These are phyloP conservation scores for Haliclona indistincta DNA, from an alignment of 37 sponge, comb jelly and placozoan species.

Conservation along the genomic window DNA sequence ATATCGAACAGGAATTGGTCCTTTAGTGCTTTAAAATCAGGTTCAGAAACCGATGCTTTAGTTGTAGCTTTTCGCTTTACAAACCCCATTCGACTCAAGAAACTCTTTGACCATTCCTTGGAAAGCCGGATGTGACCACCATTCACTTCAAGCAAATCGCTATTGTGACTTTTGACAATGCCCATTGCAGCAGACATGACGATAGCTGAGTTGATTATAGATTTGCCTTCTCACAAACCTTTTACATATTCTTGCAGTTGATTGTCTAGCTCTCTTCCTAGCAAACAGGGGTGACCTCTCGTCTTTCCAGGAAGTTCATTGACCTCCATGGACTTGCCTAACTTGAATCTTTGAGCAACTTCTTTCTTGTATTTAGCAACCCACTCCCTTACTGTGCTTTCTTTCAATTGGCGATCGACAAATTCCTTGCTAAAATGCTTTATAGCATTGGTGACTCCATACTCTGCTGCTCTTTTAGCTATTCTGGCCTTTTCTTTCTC, in stretches of 20 bases:
- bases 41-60: neutral
- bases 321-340: neutral
- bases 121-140: slow-evolving; percentile 6
- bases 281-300: slow-evolving; percentile 23
- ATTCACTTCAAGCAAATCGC: slow-evolving; percentile 30
- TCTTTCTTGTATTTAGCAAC: slow-evolving; percentile 11
- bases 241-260: slow-evolving; percentile 11
- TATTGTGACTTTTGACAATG: slow-evolving; percentile 35
- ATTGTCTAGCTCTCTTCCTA: slow-evolving; percentile 11
- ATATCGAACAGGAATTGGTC: slow-evolving; percentile 23
- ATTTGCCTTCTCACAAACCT: slow-evolving; percentile 4
- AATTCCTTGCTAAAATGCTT: slow-evolving; percentile 6
- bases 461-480: slow-evolving; percentile 5
- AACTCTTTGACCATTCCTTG: slow-evolving; percentile 10
- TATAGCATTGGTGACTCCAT: slow-evolving; percentile 5
- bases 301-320: too few species aligned
- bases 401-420: slow-evolving; percentile 15
- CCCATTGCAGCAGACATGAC: slow-evolving; percentile 13
- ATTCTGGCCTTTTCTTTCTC: slow-evolving; percentile 6
- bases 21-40: slow-evolving; percentile 22
- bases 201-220: slow-evolving; percentile 26
- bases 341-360: neutral
- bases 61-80: slow-evolving; percentile 19
- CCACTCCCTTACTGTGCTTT: slow-evolving; percentile 10
- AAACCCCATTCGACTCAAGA: slow-evolving; percentile 26